These are phyloP conservation scores for Meleagris gallopavo DNA, from an alignment of 2,113 vertebrate genomes.

Conservation along the genomic window DNA sequence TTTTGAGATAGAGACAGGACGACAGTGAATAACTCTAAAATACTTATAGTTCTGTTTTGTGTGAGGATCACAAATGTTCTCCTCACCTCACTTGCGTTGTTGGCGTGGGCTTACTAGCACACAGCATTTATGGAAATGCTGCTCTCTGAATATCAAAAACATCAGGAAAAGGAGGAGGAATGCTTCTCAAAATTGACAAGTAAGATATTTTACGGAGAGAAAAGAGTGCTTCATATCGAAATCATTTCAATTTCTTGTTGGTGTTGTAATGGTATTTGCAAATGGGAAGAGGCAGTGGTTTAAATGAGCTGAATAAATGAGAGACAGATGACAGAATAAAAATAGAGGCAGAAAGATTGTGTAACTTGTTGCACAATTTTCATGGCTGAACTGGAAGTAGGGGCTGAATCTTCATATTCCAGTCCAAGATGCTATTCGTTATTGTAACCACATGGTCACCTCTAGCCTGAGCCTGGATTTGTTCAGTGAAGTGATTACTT, in stretches of 20 bases:
- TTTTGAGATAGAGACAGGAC: background rate
- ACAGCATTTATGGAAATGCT: background rate
- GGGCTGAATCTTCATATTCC: background rate
- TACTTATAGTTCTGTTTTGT: background rate
- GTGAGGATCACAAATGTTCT: background rate
- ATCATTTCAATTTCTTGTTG: slow-evolving; percentile 42
- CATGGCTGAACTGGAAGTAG: background rate
- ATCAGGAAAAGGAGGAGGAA: background rate
- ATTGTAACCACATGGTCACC: background rate
- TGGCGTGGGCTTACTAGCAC: background rate
- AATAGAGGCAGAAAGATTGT: slow-evolving; percentile 26
- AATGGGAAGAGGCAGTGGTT: slow-evolving; percentile 10
- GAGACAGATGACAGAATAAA: slow-evolving; percentile 53
- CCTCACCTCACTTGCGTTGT: background rate
- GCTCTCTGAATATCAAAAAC: background rate
- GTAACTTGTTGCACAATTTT: slow-evolving; percentile 49
- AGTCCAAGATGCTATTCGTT: background rate
- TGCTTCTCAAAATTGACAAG: background rate
- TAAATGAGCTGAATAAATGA: slow-evolving; percentile 47
- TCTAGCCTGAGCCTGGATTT: background rate
- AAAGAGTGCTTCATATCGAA: background rate
- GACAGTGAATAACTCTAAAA: background rate
- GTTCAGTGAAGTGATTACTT: background rate
- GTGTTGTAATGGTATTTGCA: slow-evolving; percentile 9
- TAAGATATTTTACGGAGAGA: background rate